Conservation (phyloP, 2,797 vertebrate species). For the Thalassophryne amazonica region DNA sequence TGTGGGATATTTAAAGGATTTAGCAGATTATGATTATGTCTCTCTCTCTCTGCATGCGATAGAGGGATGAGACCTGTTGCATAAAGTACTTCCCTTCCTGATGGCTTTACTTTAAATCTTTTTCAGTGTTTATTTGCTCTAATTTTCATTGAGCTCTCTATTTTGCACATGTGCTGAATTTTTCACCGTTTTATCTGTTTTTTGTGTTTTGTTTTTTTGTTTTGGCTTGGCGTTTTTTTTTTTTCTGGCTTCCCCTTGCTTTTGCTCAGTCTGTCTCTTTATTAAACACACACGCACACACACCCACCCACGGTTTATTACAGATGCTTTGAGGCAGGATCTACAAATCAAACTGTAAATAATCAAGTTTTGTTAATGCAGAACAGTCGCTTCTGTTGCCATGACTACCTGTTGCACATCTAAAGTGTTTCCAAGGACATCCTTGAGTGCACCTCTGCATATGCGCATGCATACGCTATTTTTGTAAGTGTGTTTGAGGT, state of each 20-base stretch:
- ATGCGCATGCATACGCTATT: slow-evolving; percentile 12
- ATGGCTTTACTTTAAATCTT: background rate
- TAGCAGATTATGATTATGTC: slow-evolving; percentile 21
- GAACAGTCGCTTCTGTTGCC: slow-evolving; percentile 47
- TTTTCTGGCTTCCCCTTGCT: background rate
- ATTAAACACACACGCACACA: background rate
- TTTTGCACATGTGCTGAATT: background rate
- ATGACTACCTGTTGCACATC: slow-evolving; percentile 63
- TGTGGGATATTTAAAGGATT: slow-evolving; percentile 26
- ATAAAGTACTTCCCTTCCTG: background rate
- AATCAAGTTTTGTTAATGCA: slow-evolving; percentile 50
- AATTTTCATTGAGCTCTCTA: background rate
- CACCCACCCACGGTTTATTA: slow-evolving; percentile 24
- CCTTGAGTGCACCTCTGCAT: slow-evolving; percentile 39
- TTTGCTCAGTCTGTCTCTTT: background rate
- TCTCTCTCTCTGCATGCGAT: slow-evolving; percentile 19
- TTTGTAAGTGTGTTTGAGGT: slow-evolving; percentile 6
- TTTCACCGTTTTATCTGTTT: background rate
- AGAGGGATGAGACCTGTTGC: slow-evolving; percentile 23
- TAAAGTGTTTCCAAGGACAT: slow-evolving; percentile 55
- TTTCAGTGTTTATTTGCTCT: background rate
- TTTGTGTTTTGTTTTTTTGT: background rate
- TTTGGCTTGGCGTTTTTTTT: too few relatives aligned
- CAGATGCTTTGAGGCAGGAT: slow-evolving; percentile 46
- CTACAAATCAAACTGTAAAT: slow-evolving; percentile 71